A percentile compares a stretch with the other conserved stretches of the same genome.
phyloP scores from a whole-genome alignment of 92 coral and sea anemone genomes.

The Porites divaricata region DNA sequence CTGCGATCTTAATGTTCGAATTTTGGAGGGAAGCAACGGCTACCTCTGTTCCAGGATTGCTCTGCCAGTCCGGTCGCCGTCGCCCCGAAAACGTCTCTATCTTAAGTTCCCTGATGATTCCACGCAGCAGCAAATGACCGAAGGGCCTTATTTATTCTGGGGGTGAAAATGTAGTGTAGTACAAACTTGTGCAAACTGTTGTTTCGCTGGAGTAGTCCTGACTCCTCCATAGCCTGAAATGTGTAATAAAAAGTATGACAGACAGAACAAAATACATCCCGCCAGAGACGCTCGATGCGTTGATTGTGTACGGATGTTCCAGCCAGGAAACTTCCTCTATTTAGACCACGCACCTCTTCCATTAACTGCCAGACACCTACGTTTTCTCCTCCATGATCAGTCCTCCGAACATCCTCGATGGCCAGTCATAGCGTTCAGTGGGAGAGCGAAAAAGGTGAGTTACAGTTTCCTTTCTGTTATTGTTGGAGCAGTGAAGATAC shows the following conservation, averaged over 20 bases:
- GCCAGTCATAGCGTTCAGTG: too few species aligned
- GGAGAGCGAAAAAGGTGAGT: too few species aligned
- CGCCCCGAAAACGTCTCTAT: too few species aligned
- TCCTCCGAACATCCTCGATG: constrained; percentile 46
- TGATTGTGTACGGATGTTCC: constrained; percentile 56
- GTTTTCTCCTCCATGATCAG: constrained; percentile 76
- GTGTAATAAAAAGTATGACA: constrained; percentile 56
- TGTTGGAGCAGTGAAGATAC: constrained; percentile 20
- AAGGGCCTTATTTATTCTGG: constrained; percentile 63
- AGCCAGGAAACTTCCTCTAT: constrained; percentile 58
- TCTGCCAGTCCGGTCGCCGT: too few species aligned
- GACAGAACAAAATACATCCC: constrained; percentile 63
- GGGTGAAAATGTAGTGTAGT: constrained; percentile 55
- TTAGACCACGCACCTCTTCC: constrained; percentile 48
- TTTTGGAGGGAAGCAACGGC: too few species aligned
- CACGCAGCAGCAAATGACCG: constrained; percentile 50
- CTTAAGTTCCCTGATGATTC: too few species aligned
- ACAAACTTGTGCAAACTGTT: constrained; percentile 65
- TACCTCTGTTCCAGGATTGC: too few species aligned
- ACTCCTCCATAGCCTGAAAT: constrained; percentile 56
- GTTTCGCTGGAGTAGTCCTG: constrained; percentile 46
- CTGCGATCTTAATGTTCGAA: too few species aligned
- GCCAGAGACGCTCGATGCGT: constrained; percentile 61
- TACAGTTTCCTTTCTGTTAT: too few species aligned
- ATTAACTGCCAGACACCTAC: constrained; percentile 57